phyloP scores from a whole-genome alignment of 2,797 vertebrate genomes.

The Dendrocincla tyrannina region DNA sequence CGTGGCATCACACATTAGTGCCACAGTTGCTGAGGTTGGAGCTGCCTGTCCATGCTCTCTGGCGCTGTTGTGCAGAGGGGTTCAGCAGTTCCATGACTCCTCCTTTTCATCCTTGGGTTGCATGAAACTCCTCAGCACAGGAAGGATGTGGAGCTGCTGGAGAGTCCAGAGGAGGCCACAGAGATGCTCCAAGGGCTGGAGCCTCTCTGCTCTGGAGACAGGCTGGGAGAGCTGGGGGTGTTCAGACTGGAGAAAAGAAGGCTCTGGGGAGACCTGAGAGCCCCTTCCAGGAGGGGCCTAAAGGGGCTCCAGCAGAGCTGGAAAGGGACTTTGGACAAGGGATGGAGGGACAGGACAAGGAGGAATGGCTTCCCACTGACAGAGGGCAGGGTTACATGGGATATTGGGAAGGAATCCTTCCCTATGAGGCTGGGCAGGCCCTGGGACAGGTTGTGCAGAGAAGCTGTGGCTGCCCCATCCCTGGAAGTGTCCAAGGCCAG shows the following conservation, averaged over 20 bases:
- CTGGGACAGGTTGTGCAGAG: neutral
- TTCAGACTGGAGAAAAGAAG: neutral
- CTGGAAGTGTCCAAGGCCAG: neutral
- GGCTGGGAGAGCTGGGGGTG: neutral
- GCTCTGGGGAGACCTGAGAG: neutral
- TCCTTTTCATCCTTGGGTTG: fast-evolving
- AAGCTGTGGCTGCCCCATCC: neutral
- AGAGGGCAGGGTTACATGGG: neutral
- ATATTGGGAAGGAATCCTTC: neutral
- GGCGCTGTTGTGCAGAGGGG: neutral
- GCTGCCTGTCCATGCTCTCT: fast-evolving
- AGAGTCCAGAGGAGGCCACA: neutral
- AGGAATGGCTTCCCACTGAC: neutral
- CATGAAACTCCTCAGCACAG: neutral
- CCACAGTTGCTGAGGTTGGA: neutral
- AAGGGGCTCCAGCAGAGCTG: neutral
- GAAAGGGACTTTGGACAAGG: fast-evolving
- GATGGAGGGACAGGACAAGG: neutral
- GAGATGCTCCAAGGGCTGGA: neutral
- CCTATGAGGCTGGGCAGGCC: fast-evolving
- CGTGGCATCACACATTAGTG: neutral
- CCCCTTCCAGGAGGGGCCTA: neutral
- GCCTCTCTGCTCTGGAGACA: neutral
- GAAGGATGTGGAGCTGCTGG: neutral
- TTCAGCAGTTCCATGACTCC: neutral